phyloP scores from a whole-genome alignment of 2,888 invertebrate species.

The Pegoplata infirma region DNA sequence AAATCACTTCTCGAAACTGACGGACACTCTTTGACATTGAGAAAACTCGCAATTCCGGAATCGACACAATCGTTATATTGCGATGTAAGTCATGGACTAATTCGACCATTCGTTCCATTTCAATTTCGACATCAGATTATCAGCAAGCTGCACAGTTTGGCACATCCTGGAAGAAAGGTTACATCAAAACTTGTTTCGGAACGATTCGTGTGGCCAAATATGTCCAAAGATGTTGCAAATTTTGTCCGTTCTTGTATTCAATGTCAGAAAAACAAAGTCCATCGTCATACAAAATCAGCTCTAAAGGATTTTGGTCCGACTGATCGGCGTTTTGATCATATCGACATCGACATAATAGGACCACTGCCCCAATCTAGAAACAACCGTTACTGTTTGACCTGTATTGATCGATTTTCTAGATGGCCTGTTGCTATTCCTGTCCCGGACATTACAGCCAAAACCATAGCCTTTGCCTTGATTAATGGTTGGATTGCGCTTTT shows the following conservation, averaged over 20 bases:
- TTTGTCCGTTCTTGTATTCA: constrained; percentile 29
- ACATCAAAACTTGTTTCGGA: constrained; percentile 35
- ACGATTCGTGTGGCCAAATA: constrained; percentile 50
- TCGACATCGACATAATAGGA: constrained; percentile 27
- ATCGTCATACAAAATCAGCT: constrained; percentile 29
- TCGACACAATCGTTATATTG: constrained; percentile 33
- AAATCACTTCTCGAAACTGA: not conserved
- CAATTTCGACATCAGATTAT: constrained; percentile 32
- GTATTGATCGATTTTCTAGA: constrained; percentile 28
- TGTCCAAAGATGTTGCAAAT: constrained; percentile 33
- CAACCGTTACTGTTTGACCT: constrained; percentile 32
- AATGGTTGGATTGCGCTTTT: constrained; percentile 33
- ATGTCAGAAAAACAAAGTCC: constrained; percentile 38
- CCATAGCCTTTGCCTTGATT: constrained; percentile 29
- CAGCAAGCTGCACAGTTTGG: constrained; percentile 24
- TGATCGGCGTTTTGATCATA: constrained; percentile 14
- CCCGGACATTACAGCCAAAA: constrained; percentile 37
- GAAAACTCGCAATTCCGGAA: constrained; percentile 28
- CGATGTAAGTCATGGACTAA: constrained; percentile 30
- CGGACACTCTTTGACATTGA: constrained; percentile 23
- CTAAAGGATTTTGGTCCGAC: constrained; percentile 1
- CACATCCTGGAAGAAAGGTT: constrained; percentile 31
- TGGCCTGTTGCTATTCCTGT: constrained; percentile 28
- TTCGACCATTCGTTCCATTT: constrained; percentile 41
- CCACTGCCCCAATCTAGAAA: not conserved